Evolutionary conservation across 2,888 invertebrate species (phyloP).

Genomic region (Megastigmus dorsalis): DNA sequence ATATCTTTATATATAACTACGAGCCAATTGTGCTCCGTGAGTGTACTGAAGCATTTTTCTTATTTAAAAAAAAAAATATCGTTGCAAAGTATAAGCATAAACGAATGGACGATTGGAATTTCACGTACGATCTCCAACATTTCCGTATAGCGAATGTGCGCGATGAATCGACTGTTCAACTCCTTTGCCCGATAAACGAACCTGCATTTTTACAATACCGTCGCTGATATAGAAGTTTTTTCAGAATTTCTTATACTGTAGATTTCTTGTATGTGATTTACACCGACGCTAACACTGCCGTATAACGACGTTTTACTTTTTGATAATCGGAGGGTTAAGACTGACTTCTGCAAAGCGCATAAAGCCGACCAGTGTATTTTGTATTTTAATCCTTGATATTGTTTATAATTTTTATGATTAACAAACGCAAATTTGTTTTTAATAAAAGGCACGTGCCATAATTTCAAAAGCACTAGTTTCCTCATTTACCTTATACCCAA

Average conservation of each 20-base stretch:
- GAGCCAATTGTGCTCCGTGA: too few species aligned
- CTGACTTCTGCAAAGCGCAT: slow-evolving; percentile 60
- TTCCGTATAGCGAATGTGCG: too few species aligned
- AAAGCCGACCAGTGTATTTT: slow-evolving; percentile 51
- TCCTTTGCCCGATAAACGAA: too few species aligned
- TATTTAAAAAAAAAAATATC: background rate
- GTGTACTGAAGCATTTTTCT: background rate
- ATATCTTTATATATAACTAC: background rate
- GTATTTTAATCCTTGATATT: slow-evolving; percentile 63
- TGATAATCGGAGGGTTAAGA: slow-evolving; percentile 68
- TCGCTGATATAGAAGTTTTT: too few species aligned
- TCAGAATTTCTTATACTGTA: too few species aligned
- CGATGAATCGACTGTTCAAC: too few species aligned
- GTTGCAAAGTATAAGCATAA: background rate
- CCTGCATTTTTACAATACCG: too few species aligned
- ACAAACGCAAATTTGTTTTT: slow-evolving; percentile 67
- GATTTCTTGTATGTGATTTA: too few species aligned
- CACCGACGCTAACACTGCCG: slow-evolving; percentile 40
- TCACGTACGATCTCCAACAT: too few species aligned
- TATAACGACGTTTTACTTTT: slow-evolving; percentile 18
- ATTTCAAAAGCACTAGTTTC: slow-evolving; percentile 57
- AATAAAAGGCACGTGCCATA: slow-evolving; percentile 72
- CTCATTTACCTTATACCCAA: too few species aligned
- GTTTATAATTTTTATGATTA: slow-evolving; percentile 68
- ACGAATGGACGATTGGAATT: too few species aligned